These are phyloP conservation scores for Turritopsis dohrnii DNA, from an alignment of 30 jellyfish, hydroid and myxozoan species.

Conservation along the genomic window DNA sequence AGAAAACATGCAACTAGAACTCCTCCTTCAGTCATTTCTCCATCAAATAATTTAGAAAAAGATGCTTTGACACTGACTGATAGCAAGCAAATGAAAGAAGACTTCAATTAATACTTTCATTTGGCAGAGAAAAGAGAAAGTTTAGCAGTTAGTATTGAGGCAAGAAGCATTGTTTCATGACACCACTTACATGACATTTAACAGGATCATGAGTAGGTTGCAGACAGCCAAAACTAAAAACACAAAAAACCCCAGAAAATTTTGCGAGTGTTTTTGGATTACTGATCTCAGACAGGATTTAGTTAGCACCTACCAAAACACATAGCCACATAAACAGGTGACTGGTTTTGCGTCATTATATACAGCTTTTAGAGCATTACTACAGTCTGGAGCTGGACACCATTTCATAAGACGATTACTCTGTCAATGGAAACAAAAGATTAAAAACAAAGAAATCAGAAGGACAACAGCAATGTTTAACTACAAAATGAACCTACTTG, in stretches of 20 bases:
- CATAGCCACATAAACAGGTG: constrained; percentile 76
- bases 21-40: too few species aligned
- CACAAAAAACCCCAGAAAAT: background rate
- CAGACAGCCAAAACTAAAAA: constrained; percentile 87
- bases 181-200: constrained; percentile 45
- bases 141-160: too few species aligned
- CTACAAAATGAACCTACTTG: constrained; percentile 49
- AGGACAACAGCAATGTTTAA: background rate
- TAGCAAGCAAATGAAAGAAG: too few species aligned
- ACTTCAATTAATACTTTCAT: too few species aligned
- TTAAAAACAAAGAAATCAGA: background rate
- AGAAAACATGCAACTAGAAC: background rate
- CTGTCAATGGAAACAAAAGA: constrained; percentile 19
- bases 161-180: too few species aligned
- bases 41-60: background rate
- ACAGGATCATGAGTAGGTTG: constrained; percentile 98
- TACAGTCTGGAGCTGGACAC: constrained; percentile 99
- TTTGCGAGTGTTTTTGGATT: too few species aligned
- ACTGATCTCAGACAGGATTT: too few species aligned
- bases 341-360: constrained; percentile 86
- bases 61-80: background rate
- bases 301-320: constrained; percentile 70
- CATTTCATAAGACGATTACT: constrained; percentile 92
- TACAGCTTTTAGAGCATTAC: constrained; percentile 84
- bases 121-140: too few species aligned